These are phyloP conservation scores for Sebastes flavidus DNA, from an alignment of 2,797 vertebrate species.

Conservation along the genomic window DNA sequence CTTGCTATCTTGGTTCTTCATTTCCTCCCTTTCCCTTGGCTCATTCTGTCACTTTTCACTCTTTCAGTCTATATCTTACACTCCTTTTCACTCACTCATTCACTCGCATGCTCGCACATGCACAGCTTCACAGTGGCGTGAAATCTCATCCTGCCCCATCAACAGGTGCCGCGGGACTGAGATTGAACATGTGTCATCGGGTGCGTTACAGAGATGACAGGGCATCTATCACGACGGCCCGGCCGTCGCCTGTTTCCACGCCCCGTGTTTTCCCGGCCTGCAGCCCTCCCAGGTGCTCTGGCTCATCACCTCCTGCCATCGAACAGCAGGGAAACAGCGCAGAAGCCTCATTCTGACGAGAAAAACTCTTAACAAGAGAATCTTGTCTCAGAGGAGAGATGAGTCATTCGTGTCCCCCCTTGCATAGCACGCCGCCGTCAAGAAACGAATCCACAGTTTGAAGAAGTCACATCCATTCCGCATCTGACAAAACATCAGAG, in stretches of 20 bases:
- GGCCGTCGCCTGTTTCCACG: slow-evolving; percentile 6
- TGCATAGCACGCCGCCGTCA: background rate
- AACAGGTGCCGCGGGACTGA: slow-evolving; percentile 57
- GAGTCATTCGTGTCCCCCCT: slow-evolving; percentile 8
- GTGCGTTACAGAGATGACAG: slow-evolving; percentile 39
- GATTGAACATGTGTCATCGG: slow-evolving; percentile 58
- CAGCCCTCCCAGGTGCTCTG: slow-evolving; percentile 49
- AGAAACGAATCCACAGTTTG: slow-evolving; percentile 35
- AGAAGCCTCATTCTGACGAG: slow-evolving; percentile 27
- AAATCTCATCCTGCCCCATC: slow-evolving; percentile 52
- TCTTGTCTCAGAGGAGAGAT: slow-evolving; percentile 35
- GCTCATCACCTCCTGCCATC: slow-evolving; percentile 51
- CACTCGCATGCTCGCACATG: background rate
- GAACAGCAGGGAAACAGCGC: slow-evolving; percentile 12
- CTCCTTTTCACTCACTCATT: background rate
- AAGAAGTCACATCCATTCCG: slow-evolving; percentile 30
- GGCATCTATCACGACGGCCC: slow-evolving; percentile 53
- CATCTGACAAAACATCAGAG: slow-evolving; percentile 44
- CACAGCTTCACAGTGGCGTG: slow-evolving; percentile 24
- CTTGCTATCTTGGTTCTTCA: background rate
- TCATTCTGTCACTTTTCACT: background rate
- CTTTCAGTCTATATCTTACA: background rate
- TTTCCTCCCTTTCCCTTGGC: background rate
- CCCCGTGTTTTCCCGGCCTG: slow-evolving; percentile 20
- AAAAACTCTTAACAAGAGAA: slow-evolving; percentile 27